phyloP scores from a whole-genome alignment of 2,797 vertebrate species.

The Labeo calbasu region DNA sequence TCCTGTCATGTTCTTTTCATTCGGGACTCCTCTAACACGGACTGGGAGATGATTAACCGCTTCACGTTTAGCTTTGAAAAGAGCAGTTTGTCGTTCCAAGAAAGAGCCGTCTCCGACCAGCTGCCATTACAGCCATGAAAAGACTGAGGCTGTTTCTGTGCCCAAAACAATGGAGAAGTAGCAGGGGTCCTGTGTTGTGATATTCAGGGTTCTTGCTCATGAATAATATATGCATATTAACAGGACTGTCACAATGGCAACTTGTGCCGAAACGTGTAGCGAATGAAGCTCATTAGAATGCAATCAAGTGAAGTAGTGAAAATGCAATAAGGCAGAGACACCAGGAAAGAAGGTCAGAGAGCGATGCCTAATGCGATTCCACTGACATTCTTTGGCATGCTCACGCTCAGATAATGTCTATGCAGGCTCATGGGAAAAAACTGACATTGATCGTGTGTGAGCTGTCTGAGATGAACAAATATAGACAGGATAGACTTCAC shows the following conservation, averaged over 20 bases:
- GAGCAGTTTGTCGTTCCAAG: constrained; percentile 26
- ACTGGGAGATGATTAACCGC: constrained; percentile 47
- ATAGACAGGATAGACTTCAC: not conserved
- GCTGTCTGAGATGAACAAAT: not conserved
- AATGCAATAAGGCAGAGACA: constrained; percentile 49
- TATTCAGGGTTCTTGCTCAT: constrained; percentile 34
- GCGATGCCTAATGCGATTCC: constrained; percentile 28
- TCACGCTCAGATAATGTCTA: constrained; percentile 16
- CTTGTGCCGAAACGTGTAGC: constrained; percentile 13
- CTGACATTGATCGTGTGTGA: not conserved
- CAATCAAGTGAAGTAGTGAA: constrained; percentile 33
- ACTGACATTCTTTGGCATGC: constrained; percentile 11
- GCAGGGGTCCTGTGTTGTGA: constrained; percentile 32
- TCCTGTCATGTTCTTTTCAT: constrained; percentile 56
- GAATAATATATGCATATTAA: constrained; percentile 42
- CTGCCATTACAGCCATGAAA: constrained; percentile 52
- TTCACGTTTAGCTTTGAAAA: constrained; percentile 34
- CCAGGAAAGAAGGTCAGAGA: constrained; percentile 29
- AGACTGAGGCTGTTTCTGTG: constrained; percentile 33
- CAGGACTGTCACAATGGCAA: constrained; percentile 31
- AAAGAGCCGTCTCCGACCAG: constrained; percentile 32
- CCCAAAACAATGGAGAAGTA: constrained; percentile 42
- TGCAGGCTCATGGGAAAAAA: constrained; percentile 9
- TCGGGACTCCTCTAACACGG: constrained; percentile 9
- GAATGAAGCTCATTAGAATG: constrained; percentile 32